Conservation (phyloP, 1,140 invertebrate genomes). For the Rhagoletis pomonella region DNA sequence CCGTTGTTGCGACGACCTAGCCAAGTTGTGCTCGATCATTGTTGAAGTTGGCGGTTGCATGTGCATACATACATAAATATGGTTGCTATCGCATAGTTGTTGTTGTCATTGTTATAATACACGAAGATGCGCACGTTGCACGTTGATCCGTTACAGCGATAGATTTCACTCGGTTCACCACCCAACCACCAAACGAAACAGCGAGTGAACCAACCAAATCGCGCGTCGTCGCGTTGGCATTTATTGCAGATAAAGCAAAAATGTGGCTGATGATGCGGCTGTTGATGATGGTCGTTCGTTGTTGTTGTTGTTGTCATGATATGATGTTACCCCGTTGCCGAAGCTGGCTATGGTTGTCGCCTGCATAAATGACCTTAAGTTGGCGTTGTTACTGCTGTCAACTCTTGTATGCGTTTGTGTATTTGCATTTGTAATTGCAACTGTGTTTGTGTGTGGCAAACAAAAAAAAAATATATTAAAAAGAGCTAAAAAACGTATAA, state of each 20-base stretch:
- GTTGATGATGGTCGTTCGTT: neutral
- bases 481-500: slow-evolving; percentile 59
- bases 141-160: slow-evolving; percentile 42
- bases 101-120: slow-evolving; percentile 12
- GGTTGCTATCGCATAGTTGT: no score
- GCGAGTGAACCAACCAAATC: neutral
- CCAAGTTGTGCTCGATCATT: neutral
- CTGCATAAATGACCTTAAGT: slow-evolving; percentile 54
- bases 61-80: neutral
- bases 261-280: slow-evolving; percentile 48
- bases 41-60: neutral
- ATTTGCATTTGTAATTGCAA: neutral
- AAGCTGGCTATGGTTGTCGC: slow-evolving; percentile 47
- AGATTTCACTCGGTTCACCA: slow-evolving; percentile 10
- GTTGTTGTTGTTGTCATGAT: neutral
- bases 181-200: neutral
- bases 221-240: slow-evolving; percentile 28
- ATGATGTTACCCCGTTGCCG: neutral
- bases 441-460: slow-evolving; percentile 19
- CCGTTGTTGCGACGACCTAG: no score
- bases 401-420: neutral
- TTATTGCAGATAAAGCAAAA: slow-evolving; percentile 51
- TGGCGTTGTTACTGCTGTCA: slow-evolving; percentile 28
- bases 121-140: slow-evolving; percentile 1
- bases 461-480: neutral